These are phyloP conservation scores for Pristiophorus japonicus DNA, from an alignment of 2,113 vertebrate species.

Conservation along the genomic window DNA sequence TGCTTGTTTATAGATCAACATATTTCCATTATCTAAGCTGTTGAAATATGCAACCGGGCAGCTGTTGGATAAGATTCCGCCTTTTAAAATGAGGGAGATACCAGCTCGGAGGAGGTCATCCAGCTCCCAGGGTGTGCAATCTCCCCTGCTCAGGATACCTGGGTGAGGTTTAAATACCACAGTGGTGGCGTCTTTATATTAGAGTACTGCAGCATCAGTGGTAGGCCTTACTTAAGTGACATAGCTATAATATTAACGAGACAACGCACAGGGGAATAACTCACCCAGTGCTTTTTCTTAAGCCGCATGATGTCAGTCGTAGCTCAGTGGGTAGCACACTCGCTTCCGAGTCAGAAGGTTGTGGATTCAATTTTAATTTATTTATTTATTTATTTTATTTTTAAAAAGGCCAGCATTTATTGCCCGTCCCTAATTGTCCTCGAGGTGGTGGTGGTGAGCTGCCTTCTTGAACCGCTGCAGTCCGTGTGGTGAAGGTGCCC, in stretches of 20 bases:
- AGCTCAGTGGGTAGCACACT: neutral
- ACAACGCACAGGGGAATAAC: neutral
- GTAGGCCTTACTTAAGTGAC: neutral
- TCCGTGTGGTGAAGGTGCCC: no score
- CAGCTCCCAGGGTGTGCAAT: no score
- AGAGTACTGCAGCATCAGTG: neutral
- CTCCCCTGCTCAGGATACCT: neutral
- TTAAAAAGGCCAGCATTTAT: no score
- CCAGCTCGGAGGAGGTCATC: neutral
- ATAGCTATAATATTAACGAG: neutral
- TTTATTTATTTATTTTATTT: no score
- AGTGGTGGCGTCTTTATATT: neutral
- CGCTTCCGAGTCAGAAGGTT: neutral
- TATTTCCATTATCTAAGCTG: neutral
- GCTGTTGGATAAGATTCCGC: neutral
- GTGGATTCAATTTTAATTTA: neutral
- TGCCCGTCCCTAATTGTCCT: no score
- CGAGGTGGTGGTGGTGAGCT: no score
- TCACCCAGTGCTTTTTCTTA: neutral
- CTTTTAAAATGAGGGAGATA: neutral
- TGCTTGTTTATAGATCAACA: conserved; percentile 18
- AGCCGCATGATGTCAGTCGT: neutral
- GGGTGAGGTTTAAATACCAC: neutral
- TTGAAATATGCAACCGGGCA: neutral
- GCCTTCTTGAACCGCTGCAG: no score